These are phyloP conservation scores for Monarcha castaneiventris DNA, from an alignment of 2,113 vertebrate species.

Conservation along the genomic window DNA sequence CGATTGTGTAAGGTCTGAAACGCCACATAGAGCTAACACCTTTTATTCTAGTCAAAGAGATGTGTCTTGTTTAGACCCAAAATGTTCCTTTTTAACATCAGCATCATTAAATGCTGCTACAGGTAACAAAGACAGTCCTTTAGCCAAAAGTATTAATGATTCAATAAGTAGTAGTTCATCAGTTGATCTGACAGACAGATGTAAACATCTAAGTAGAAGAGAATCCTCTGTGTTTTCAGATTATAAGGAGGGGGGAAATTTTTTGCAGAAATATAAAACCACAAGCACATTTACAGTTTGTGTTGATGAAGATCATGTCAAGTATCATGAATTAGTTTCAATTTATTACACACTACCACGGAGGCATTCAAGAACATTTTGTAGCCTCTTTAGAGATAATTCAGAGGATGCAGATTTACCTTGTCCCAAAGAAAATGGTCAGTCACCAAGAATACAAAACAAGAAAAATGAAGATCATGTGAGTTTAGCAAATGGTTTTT, in stretches of 20 bases:
- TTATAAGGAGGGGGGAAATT: constrained; percentile 9
- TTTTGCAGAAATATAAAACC: constrained; percentile 75
- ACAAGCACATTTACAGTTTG: constrained; percentile 74
- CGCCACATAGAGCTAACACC: not conserved
- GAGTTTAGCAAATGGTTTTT: not conserved
- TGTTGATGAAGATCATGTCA: constrained; percentile 74
- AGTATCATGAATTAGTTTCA: constrained; percentile 77
- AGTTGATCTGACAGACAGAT: not conserved
- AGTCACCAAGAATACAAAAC: not conserved
- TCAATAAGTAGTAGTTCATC: not conserved
- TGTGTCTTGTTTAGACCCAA: not conserved
- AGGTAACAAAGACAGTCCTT: not conserved
- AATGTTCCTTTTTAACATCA: not conserved
- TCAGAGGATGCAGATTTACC: constrained; percentile 34
- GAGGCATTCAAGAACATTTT: constrained; percentile 67
- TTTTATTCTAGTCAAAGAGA: constrained; percentile 3
- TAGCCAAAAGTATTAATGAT: not conserved
- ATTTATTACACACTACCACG: constrained; percentile 78
- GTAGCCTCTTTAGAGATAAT: constrained; percentile 63
- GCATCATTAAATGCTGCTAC: not conserved
- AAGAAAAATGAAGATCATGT: constrained; percentile 18
- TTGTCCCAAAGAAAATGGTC: constrained; percentile 1
- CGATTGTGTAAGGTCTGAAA: not conserved
- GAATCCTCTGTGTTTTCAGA: constrained; percentile 34
- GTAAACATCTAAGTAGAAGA: constrained; percentile 1